Conservation (phyloP, 2,113 vertebrate species). For the Xenopus borealis region DNA sequence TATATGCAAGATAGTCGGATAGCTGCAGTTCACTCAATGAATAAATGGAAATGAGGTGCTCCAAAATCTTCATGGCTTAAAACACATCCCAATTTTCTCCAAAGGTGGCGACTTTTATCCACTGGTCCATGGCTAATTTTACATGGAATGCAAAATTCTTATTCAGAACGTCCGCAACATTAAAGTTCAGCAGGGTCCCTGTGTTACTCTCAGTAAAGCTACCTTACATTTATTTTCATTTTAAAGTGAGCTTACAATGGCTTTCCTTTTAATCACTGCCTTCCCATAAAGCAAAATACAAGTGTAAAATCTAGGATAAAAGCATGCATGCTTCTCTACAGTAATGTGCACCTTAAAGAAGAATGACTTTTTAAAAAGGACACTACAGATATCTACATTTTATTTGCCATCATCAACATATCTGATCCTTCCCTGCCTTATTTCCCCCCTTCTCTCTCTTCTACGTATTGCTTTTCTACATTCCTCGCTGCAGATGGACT, state of each 20-base stretch:
- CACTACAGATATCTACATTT: constrained; percentile 77
- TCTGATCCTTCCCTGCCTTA: constrained; percentile 79
- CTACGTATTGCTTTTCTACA: constrained; percentile 82
- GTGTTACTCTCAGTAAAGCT: constrained; percentile 64
- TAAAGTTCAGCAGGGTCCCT: constrained; percentile 60
- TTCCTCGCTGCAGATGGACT: constrained; percentile 83
- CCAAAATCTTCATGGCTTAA: constrained; percentile 68
- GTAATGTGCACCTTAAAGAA: constrained; percentile 77
- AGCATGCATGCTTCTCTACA: constrained; percentile 70
- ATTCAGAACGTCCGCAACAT: constrained; percentile 61
- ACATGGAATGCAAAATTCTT: constrained; percentile 68
- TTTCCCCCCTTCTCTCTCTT: constrained; percentile 50
- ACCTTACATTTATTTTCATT: constrained; percentile 75
- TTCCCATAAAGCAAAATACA: constrained; percentile 70
- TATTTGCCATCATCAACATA: constrained; percentile 82
- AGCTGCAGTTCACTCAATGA: constrained; percentile 62
- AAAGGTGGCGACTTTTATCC: constrained; percentile 65
- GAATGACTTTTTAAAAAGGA: constrained; percentile 71
- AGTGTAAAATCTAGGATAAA: constrained; percentile 64
- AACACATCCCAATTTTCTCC: constrained; percentile 71
- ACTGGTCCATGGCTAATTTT: constrained; percentile 73
- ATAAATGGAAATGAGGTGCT: constrained; percentile 51
- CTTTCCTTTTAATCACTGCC: constrained; percentile 71
- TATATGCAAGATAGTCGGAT: constrained; percentile 60
- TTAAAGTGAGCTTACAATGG: constrained; percentile 77